Evolutionary conservation across 2,888 invertebrate species (phyloP).

Genomic region (Corythucha ciliata): DNA sequence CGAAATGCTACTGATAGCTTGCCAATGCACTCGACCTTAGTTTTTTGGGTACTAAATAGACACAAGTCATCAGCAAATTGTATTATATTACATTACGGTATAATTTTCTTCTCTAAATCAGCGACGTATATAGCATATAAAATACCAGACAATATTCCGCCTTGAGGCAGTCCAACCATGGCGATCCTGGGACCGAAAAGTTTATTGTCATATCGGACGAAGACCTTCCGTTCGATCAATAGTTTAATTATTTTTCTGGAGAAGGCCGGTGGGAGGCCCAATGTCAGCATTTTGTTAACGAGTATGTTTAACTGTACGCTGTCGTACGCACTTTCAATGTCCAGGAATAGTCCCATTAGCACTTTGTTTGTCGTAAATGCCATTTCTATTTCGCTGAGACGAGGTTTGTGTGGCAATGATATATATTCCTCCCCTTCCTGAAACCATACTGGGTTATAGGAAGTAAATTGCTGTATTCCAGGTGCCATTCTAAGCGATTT

Average conservation of each 20-base stretch:
- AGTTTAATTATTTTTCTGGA: constrained; percentile 3
- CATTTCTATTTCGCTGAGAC: neutral
- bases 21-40: too few species aligned
- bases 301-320: constrained; percentile 1
- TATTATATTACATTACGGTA: neutral
- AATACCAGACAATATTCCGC: neutral
- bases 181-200: too few species aligned
- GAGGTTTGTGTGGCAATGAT: neutral
- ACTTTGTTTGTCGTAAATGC: neutral
- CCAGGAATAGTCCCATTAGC: constrained; percentile 1
- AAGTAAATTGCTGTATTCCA: neutral
- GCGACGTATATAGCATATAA: neutral
- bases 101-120: neutral
- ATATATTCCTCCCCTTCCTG: neutral
- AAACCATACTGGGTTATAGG: neutral
- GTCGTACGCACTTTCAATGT: constrained; percentile 1
- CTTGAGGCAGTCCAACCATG: too few species aligned
- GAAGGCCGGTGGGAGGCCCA: neutral
- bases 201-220: too few species aligned
- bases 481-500: neutral
- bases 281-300: neutral
- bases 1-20: too few species aligned
- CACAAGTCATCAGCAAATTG: neutral
- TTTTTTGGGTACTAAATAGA: too few species aligned
- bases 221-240: too few species aligned